Base-by-base conservation (phyloP, 2,113 vertebrate species). In the Syngnathus floridae region DNA sequence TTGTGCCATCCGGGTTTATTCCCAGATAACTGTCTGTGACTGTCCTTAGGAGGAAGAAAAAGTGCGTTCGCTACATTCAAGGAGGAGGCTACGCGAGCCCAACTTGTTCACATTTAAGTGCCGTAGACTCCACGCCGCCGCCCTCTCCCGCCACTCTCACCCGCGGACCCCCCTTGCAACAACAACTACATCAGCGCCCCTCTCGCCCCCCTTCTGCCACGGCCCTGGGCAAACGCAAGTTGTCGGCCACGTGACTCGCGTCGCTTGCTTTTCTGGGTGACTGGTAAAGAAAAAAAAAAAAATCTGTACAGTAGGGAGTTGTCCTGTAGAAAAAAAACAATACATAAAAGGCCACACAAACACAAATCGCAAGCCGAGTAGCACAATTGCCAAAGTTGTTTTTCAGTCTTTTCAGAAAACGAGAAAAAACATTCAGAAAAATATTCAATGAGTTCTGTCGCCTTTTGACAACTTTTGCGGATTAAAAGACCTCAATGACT, bases 21-120 rank as follows among this genome's bases (percentile, higher is more conserved):
- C 92, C 97, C 94, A 92, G 93, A 91, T 89, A 90, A 92, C 91
- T 95, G 93, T 97, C 92, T 96, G 84, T 90, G 93, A 92, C 94
- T 95, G 91, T 96, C 90, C 93, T 87, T 93, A 99, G 95, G 96
- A 94, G 95, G 94, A 99, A 99, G 95, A 99, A 99, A 95, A 99
- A 98, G 92, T 99, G 96, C 93, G 93, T 96, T 96, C 95, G 95
- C 92, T 99, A 95, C 93, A 91, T 98, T 94, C 95, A 97, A 90
- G 92, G 92, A 91, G 93, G 93, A 94, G 91, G 91, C 91, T 97
- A 94, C 86, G 83, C 92, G 93, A 96, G 94, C 91, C 94, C 95
- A 90, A 76, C 93, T 94, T 98, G 95, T 95, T 95, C 94, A 92
- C 93, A 97, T 96, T 92, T 95, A 95, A 95, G 95, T 92, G 92